A percentile compares a stretch with the other conserved stretches of the same genome.
Evolutionary conservation across 2,113 vertebrate genomes (phyloP).

Genomic region (Lathamus discolor): DNA sequence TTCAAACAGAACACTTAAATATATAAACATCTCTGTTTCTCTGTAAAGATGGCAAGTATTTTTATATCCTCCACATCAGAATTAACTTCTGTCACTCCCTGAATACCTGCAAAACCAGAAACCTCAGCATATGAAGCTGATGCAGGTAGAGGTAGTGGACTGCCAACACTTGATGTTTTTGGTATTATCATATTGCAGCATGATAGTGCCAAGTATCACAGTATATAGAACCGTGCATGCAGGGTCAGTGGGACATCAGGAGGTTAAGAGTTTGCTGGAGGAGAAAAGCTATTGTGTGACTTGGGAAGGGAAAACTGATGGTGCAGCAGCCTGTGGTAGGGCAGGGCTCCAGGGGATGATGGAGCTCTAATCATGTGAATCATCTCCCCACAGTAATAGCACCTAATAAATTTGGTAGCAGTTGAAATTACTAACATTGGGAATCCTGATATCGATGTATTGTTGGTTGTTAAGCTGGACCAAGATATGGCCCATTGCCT

Average conservation of each 20-base stretch:
- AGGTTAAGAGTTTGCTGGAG: not conserved
- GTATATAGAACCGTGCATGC: rapidly evolving
- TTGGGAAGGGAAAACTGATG: not conserved
- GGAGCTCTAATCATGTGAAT: not conserved
- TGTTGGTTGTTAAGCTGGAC: not conserved
- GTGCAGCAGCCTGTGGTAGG: no score
- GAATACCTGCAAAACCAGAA: not conserved
- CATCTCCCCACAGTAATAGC: not conserved
- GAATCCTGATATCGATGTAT: not conserved
- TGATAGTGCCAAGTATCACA: not conserved
- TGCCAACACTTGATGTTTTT: not conserved
- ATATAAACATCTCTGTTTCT: not conserved
- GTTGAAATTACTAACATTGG: not conserved
- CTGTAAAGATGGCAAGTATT: not conserved
- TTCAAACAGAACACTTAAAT: not conserved
- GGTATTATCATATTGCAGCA: not conserved
- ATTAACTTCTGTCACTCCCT: not conserved
- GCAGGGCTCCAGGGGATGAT: rapidly evolving
- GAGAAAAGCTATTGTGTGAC: not conserved
- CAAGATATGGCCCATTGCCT: not conserved
- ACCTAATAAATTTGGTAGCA: not conserved
- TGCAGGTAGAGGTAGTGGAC: not conserved
- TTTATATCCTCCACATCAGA: not conserved
- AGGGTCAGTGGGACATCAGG: not conserved
- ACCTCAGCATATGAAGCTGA: not conserved